Evolutionary conservation across 2,113 vertebrate genomes (phyloP), one percentile per base, ranked within the genome.

Genomic region (Morone chrysops): DNA sequence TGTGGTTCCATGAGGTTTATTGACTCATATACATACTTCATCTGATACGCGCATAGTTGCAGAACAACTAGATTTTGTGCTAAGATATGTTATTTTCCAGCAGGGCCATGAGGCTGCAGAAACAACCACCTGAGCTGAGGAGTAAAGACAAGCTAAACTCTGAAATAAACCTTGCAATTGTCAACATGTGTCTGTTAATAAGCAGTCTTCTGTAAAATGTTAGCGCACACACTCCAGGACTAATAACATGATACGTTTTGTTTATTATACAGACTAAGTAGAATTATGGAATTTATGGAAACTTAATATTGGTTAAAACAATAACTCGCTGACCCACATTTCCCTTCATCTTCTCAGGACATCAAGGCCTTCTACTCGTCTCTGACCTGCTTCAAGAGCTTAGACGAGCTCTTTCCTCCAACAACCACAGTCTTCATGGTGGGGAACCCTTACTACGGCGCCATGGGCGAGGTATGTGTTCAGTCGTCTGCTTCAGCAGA

Each of bases 361-460:
- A 97, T 99, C 84, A 95, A 95, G 86, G 94, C 98, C 80, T 98
- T 98, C 81, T 96, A 97, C 89, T 97, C 97, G 0, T 95, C 93
- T 66, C 94, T 95, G 86, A 95, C 95, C 66, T 94, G 72, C 80
- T 97, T 97, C 87, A 97, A 92, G 91, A 98, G 97, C 57, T 80
- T 99, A 89, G 97, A 97, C 54, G 98, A 99, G 61, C 95, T 99
- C 53, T 99, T 98, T 91, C 96, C 97, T 84, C 94, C 91, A 51
- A 87, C 94, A 82, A 97, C 95, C 77, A 92, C 92, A 4, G 97
- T 97, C 69, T 99, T 99, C 93, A 99, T 99, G 98, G 94, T 99
- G 90, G 98, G 97, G 71, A 96, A 96, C 70, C 97, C 98, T 5
- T 99, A 99, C 92, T 99, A 99, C 0, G 97, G 97, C 53, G 96